phyloP scores from a whole-genome alignment of 2,888 invertebrate species.

The Eumacrocentrus americanus region DNA sequence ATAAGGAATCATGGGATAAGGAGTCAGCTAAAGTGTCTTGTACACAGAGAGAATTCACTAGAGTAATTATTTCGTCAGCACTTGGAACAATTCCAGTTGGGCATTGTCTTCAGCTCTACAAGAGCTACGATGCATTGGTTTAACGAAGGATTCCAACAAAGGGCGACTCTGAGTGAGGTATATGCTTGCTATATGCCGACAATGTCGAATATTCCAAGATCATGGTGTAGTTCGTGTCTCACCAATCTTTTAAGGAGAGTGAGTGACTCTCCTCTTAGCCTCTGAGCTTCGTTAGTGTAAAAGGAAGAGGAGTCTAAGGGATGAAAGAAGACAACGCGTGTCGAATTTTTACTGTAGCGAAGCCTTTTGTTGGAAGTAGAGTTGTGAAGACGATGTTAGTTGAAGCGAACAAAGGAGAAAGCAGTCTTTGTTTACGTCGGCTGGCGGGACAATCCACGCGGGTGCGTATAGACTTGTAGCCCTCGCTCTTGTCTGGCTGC shows the following conservation, averaged over 20 bases:
- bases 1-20: constrained; percentile 12
- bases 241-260: not conserved
- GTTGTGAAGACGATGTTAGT: constrained; percentile 22
- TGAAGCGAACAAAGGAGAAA: constrained; percentile 10
- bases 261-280: constrained; percentile 1
- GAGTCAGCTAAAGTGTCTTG: constrained; percentile 24
- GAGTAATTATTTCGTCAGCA: constrained; percentile 24
- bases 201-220: constrained; percentile 16
- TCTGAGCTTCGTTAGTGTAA: constrained; percentile 5
- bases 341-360: constrained; percentile 1
- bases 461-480: constrained; percentile 7
- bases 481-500: not conserved
- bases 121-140: constrained; percentile 8
- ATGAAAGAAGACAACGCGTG: constrained; percentile 8
- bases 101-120: constrained; percentile 15
- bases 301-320: not conserved
- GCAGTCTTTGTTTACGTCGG: constrained; percentile 23
- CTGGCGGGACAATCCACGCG: constrained; percentile 16
- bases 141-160: constrained; percentile 3
- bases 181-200: constrained; percentile 5
- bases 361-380: constrained; percentile 8
- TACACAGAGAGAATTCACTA: constrained; percentile 18
- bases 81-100: constrained; percentile 22
- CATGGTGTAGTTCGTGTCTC: constrained; percentile 1
- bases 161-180: not conserved